Base-by-base conservation (phyloP, 2,888 invertebrate species). In the Sesia apiformis region DNA sequence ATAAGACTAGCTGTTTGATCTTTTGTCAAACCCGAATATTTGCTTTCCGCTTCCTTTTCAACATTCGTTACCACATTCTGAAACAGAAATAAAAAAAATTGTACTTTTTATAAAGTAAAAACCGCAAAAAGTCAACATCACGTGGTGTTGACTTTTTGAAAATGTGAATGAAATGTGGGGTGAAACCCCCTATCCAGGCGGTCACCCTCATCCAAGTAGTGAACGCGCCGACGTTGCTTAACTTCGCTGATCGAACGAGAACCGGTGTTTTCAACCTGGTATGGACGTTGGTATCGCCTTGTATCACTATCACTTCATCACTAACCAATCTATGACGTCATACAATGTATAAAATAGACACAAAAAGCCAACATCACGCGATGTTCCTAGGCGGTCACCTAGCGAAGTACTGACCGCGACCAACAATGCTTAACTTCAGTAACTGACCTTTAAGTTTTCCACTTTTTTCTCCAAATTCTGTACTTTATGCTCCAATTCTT, bases 1-100 rank as follows among this genome's bases (percentile, higher is more conserved):
- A 94, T 81, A 4, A 95, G 80, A 53, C 90, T 91, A 0, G 92
- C 90, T 0, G 94, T 91, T 78, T 94, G 93, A 60, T 94, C 92
- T 62, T 92, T 91, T 0, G 93, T 92, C 49, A 93, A 69, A 38
- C 91, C 91, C 0, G 90, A 91, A 66, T 91, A 92, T 64, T 90
- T 90, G 53, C 78, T 81, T 5, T 87, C 81, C 0, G 78, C 74
- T 57, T 86, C 84, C 51, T 82, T 86, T 63, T 91, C 86, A 7
- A 57, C 63, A 51, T 82, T 84, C 60, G 76, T 84, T 53, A 87
- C 56, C 58, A 81, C 82, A 40, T 70, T 81, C 88, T 88, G 70
- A 41, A 80, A 81, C 23, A 38, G 58, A 53, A 46, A 8, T 3
- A 8, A 46, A 6, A 5, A n/a, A n/a, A n/a, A n/a, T n/a, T n/a